Evolutionary conservation across 2,888 invertebrate species (phyloP).

Genomic region (Arrhopalites spinosus): DNA sequence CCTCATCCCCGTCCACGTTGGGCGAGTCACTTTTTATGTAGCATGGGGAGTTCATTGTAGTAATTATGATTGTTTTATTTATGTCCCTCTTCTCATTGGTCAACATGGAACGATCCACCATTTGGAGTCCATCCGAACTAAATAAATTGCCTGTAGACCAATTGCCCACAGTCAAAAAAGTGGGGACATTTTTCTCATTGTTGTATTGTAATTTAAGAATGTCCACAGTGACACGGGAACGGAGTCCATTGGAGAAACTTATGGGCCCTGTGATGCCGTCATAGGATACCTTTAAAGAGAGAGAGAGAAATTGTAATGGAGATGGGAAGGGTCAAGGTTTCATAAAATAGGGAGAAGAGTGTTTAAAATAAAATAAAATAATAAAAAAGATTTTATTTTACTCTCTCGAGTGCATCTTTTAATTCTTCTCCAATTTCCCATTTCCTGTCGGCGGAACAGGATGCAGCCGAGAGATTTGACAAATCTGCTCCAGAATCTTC

Average conservation of each 20-base stretch:
- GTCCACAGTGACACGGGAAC: slow-evolving; percentile 46
- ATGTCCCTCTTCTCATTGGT: slow-evolving; percentile 48
- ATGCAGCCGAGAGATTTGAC: slow-evolving; percentile 46
- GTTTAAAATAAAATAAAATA: slow-evolving; percentile 6
- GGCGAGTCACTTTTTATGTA: slow-evolving; percentile 27
- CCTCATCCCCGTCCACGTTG: slow-evolving; percentile 41
- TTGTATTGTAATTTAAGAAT: slow-evolving; percentile 50
- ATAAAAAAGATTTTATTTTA: too few species aligned
- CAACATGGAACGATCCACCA: slow-evolving; percentile 46
- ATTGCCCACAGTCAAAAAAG: slow-evolving; percentile 49
- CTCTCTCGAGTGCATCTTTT: slow-evolving; percentile 48
- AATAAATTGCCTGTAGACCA: slow-evolving; percentile 47
- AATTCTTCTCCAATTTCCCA: slow-evolving; percentile 55
- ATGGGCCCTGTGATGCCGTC: slow-evolving; percentile 53
- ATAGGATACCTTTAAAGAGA: slow-evolving; percentile 45
- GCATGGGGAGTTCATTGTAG: slow-evolving; percentile 47
- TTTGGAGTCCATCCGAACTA: slow-evolving; percentile 41
- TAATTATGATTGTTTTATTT: slow-evolving; percentile 54
- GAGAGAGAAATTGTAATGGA: neutral
- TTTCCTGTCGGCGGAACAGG: slow-evolving; percentile 51
- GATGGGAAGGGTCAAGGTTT: neutral
- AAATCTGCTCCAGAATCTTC: slow-evolving; percentile 55
- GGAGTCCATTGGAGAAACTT: slow-evolving; percentile 50
- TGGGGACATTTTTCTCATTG: slow-evolving; percentile 21
- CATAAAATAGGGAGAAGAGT: neutral